A percentile compares a stretch with the other conserved stretches of the same genome.
Evolutionary conservation across 1,140 invertebrate species (phyloP).

Genomic region (Brachionus manjavacas): DNA sequence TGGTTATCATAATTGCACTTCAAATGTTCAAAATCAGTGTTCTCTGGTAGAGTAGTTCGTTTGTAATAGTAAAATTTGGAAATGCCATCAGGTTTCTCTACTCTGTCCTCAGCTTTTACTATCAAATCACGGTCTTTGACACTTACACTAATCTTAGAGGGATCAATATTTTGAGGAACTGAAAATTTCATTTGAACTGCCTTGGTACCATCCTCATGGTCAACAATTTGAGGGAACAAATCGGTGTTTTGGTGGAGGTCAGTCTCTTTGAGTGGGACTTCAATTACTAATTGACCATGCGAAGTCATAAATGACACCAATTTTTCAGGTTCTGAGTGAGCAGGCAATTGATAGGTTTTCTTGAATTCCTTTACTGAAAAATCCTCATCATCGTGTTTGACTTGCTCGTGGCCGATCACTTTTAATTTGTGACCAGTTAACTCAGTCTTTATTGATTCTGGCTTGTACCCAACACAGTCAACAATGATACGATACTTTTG

Average conservation of each 20-base stretch:
- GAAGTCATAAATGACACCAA: slow-evolving; percentile 33
- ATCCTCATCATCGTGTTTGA: slow-evolving; percentile 25
- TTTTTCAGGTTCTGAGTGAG: slow-evolving; percentile 17
- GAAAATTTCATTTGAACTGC: slow-evolving; percentile 35
- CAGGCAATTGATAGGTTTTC: slow-evolving; percentile 37
- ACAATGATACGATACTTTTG: slow-evolving; percentile 41
- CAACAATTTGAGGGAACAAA: slow-evolving; percentile 38
- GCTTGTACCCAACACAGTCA: slow-evolving; percentile 18
- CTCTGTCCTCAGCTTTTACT: slow-evolving; percentile 37
- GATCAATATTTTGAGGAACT: slow-evolving; percentile 34
- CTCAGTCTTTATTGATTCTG: slow-evolving; percentile 27
- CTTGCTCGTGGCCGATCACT: slow-evolving; percentile 19
- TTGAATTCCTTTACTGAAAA: slow-evolving; percentile 38
- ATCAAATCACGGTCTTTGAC: slow-evolving; percentile 39
- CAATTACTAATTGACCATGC: slow-evolving; percentile 27
- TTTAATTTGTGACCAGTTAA: slow-evolving; percentile 22
- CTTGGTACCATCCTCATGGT: slow-evolving; percentile 4
- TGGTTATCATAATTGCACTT: slow-evolving; percentile 41
- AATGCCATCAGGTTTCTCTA: slow-evolving; percentile 26
- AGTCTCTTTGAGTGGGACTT: slow-evolving; percentile 37
- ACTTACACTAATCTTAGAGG: slow-evolving; percentile 18
- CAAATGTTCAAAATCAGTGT: slow-evolving; percentile 35
- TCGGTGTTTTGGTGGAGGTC: slow-evolving; percentile 20
- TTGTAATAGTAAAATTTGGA: slow-evolving; percentile 37
- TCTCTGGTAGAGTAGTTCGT: slow-evolving; percentile 19